Percentiles rank a stretch among this genome's conserved stretches.
phyloP scores from a whole-genome alignment of 2,888 invertebrate genomes.

The Exocentrus adspersus region DNA sequence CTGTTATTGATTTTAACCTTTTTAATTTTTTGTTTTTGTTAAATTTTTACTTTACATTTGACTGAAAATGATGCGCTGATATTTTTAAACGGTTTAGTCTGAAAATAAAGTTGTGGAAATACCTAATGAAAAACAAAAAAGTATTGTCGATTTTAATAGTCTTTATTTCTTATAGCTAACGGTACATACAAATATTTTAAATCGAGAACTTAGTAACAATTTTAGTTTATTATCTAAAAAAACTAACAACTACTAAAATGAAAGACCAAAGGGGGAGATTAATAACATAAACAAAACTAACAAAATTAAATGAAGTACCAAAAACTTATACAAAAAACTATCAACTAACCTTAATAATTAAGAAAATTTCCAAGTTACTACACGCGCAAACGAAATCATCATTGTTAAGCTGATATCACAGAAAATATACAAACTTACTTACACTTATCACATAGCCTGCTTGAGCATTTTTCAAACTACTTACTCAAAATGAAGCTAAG shows the following conservation, averaged over 20 bases:
- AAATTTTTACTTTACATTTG: too few relatives aligned
- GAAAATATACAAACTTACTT: conserved; percentile 51
- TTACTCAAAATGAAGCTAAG: conserved; percentile 48
- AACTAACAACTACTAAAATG: conserved; percentile 35
- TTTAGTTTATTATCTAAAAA: conserved; percentile 12
- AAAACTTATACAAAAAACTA: conserved; percentile 33
- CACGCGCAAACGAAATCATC: conserved; percentile 44
- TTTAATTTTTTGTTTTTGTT: too few relatives aligned
- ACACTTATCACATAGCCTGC: conserved; percentile 59
- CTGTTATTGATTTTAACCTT: too few relatives aligned
- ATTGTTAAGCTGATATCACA: conserved; percentile 62
- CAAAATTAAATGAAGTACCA: too few relatives aligned
- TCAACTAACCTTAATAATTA: conserved; percentile 34
- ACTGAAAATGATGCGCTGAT: too few relatives aligned
- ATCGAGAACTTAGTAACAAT: conserved; percentile 9
- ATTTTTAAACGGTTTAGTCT: too few relatives aligned
- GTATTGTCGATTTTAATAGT: neutral
- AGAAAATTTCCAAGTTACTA: conserved; percentile 35
- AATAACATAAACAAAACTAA: conserved; percentile 19
- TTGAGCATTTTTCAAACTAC: conserved; percentile 54
- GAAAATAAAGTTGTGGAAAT: too few relatives aligned
- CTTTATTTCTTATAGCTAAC: conserved; percentile 30
- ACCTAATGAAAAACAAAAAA: too few relatives aligned
- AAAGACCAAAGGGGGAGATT: conserved; percentile 42
- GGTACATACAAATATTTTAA: conserved; percentile 21